Evolutionary conservation across 2,797 vertebrate species (phyloP), one percentile per base, ranked within the genome.

Genomic region (Crypturellus tataupa): DNA sequence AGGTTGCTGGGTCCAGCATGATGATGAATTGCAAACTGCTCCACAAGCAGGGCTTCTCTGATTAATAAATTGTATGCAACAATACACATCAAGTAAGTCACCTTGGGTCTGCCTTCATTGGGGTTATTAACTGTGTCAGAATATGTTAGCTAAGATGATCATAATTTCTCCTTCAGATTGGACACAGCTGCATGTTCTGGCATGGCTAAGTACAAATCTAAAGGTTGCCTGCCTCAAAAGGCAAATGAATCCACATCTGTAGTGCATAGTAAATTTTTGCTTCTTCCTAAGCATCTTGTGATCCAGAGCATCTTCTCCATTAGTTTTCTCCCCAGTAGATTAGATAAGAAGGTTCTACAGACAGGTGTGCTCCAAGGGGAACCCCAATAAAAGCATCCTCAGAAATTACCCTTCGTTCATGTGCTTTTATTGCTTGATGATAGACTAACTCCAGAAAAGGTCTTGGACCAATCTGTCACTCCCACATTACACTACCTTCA

Each of bases 91-190:
- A 0, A 79, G 60, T 47, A 76, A 95, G 53, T 71, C 87, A 85
- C 91, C 95, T 85, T 87, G 89, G 60, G 23, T 80, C 64, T 94
- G 59, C 42, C 73, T 94, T 88, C 62, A 27, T 4, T 78, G 40
- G 27, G 70, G 51, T 80, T 70, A 80, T 92, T 84, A 78, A 67
- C 15, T 37, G 31, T 68, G 37, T 40, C 86, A 90, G 94, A 88
- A 86, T 53, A 39, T 0, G 6, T 75, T 71, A 76, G 68, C 44
- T 64, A 9, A 65, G 21, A 85, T 78, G 31, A 75, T 31, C 44
- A 4, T 62, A 86, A 89, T 80, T 91, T 91, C 55, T 83, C 49
- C 69, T 55, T 64, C 64, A 5, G 1, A 55, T 23, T 55, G 63
- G 62, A 65, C 44, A 70, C 58, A 91, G 51, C 68, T 89, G 72